These are phyloP conservation scores for Conger conger DNA, from an alignment of 2,113 vertebrate genomes.

Conservation along the genomic window DNA sequence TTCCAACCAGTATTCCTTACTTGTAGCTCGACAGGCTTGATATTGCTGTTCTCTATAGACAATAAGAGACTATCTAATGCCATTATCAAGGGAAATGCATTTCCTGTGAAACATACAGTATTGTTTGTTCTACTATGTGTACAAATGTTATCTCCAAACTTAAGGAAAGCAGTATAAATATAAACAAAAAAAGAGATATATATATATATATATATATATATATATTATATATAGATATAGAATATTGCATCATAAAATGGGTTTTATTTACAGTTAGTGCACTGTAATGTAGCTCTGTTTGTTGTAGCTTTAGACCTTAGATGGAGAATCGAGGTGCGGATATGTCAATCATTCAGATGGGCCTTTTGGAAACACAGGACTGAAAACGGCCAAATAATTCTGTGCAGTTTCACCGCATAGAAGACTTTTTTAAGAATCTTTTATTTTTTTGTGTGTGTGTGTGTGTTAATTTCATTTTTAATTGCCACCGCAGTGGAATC, in stretches of 20 bases:
- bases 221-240: background rate
- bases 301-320: background rate
- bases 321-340: background rate
- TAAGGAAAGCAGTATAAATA: background rate
- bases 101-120: background rate
- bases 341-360: background rate
- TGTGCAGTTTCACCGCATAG: background rate
- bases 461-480: no score
- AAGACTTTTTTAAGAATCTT: conserved; percentile 12
- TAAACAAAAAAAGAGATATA: background rate
- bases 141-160: background rate
- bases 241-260: background rate
- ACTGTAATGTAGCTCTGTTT: conserved; percentile 18
- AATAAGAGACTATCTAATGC: background rate
- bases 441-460: background rate
- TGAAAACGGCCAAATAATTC: background rate
- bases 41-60: conserved; percentile 11
- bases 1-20: background rate
- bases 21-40: background rate
- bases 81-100: background rate
- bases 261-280: background rate
- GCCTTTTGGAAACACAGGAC: background rate
- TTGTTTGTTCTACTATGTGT: no score
- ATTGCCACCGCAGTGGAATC: background rate
- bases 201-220: background rate